Conservation (phyloP, 2,888 invertebrate species). For the Taphrorychus bicolor region DNA sequence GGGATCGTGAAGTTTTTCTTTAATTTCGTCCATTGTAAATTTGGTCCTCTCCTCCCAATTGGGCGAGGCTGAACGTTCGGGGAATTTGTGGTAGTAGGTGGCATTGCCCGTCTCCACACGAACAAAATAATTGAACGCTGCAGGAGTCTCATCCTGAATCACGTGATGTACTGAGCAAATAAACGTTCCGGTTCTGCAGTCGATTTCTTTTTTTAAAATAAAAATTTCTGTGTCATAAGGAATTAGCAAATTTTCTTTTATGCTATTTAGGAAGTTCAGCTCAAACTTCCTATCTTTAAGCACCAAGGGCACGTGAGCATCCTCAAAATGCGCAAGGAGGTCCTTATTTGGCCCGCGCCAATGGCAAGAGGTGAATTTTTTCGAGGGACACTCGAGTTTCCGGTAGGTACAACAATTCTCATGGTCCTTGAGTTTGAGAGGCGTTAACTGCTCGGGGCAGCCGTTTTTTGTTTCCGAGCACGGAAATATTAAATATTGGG, state of each 20-base stretch:
- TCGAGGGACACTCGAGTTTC: slow-evolving; percentile 48
- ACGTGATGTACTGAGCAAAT: slow-evolving; percentile 41
- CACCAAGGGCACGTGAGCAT: slow-evolving; percentile 46
- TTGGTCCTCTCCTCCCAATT: slow-evolving; percentile 41
- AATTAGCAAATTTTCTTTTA: slow-evolving; percentile 49
- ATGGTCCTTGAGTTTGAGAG: slow-evolving; percentile 45
- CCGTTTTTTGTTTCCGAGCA: slow-evolving; percentile 49
- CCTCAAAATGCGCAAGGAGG: slow-evolving; percentile 50
- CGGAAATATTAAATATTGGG: slow-evolving; percentile 50
- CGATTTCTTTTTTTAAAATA: slow-evolving; percentile 47
- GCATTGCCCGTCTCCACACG: slow-evolving; percentile 29
- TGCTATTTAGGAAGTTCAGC: slow-evolving; percentile 48
- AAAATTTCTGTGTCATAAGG: slow-evolving; percentile 47
- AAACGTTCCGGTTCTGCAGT: slow-evolving; percentile 38
- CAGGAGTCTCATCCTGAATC: slow-evolving; percentile 29
- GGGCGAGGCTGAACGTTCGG: slow-evolving; percentile 25
- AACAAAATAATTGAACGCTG: slow-evolving; percentile 39
- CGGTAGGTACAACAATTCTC: slow-evolving; percentile 49
- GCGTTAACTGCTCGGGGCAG: slow-evolving; percentile 46
- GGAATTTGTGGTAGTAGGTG: slow-evolving; percentile 31
- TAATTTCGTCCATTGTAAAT: slow-evolving; percentile 40
- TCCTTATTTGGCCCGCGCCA: slow-evolving; percentile 51
- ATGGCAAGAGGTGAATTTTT: slow-evolving; percentile 45
- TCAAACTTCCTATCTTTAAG: slow-evolving; percentile 48
- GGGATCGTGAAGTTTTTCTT: slow-evolving; percentile 42